Evolutionary conservation across 2,113 vertebrate genomes (phyloP), one percentile per base, ranked within the genome.

Genomic region (Pelodiscus sinensis): DNA sequence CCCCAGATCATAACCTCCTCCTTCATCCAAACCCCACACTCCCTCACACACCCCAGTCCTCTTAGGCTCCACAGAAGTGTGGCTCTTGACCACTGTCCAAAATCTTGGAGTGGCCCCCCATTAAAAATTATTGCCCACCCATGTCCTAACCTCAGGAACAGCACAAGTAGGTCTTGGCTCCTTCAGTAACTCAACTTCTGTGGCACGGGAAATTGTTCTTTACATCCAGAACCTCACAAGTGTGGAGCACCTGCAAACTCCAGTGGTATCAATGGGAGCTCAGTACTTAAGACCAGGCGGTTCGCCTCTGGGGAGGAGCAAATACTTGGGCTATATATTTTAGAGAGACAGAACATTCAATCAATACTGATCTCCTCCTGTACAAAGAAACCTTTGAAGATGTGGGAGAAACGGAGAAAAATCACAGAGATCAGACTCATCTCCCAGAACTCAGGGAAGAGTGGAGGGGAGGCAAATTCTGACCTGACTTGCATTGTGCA

Each of bases 231-330:
- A 60, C 60, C 71, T 52, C 29, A 89, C 13, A 83, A 6, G 2
- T 89, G 8, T 54, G 56, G 77, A 89, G 79, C 54, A 81, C 29
- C 7, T 21, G n/a, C 16, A 27, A 16, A 52, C 29, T 14, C 8
- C 19, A 44, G 7, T 81, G 51, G 19, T 0, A 0, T 6, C 79
- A 31, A 25, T 0, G 1, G 35, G 2, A 65, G 58, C 4, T 5
- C 4, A 57, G 38, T 73, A 51, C 9, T 84, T 51, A 91, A 85
- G 31, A 62, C 71, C 68, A 60, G 12, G 29, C 24, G 79, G 0
- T 5, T 31, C 19, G 29, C 0, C 38, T 9, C n/a, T 21, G 9
- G 82, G 44, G 21, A 62, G 24, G 7, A 65, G 15, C 58, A 88
- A 35, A 29, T 68, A 68, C 15, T 68, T 68, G 18, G n/a, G 29